phyloP scores from a whole-genome alignment of 2,888 invertebrate genomes.

The Ennomos erosarius region DNA sequence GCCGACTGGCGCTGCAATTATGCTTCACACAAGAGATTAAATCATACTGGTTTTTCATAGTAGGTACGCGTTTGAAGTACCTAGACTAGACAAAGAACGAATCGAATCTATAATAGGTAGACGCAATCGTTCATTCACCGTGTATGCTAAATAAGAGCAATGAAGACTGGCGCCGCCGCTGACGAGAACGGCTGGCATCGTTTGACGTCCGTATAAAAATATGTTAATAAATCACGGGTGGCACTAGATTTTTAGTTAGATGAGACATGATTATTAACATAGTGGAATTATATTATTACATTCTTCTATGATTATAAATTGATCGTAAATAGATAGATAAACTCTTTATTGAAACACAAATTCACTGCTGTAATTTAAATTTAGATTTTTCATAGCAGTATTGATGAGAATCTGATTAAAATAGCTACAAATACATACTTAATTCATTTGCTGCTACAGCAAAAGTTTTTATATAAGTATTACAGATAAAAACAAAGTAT shows the following conservation, averaged over 20 bases:
- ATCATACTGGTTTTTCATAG: slow-evolving; percentile 11
- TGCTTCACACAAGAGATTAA: slow-evolving; percentile 8
- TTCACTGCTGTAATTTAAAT: no score
- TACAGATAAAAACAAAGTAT: no score
- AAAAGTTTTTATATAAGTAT: no score
- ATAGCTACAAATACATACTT: no score
- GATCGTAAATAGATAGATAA: no score
- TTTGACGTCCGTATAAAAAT: slow-evolving; percentile 42
- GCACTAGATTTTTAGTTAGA: not conserved
- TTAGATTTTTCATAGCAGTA: no score
- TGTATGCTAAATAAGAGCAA: slow-evolving; percentile 53
- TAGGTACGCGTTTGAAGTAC: slow-evolving; percentile 20
- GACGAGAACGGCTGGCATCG: slow-evolving; percentile 41
- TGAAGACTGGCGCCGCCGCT: slow-evolving; percentile 57
- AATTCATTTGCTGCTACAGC: no score
- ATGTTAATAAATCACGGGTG: slow-evolving; percentile 24
- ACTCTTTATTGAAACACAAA: no score
- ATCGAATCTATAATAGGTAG: slow-evolving; percentile 44
- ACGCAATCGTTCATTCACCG: slow-evolving; percentile 53
- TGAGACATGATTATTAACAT: slow-evolving; percentile 14
- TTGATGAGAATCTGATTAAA: no score
- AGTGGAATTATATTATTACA: no score
- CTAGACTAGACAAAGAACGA: slow-evolving; percentile 1
- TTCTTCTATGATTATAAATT: no score
- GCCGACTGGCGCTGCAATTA: slow-evolving; percentile 58